Conservation (phyloP, 2,797 vertebrate genomes). For the Aldrovandia affinis region DNA sequence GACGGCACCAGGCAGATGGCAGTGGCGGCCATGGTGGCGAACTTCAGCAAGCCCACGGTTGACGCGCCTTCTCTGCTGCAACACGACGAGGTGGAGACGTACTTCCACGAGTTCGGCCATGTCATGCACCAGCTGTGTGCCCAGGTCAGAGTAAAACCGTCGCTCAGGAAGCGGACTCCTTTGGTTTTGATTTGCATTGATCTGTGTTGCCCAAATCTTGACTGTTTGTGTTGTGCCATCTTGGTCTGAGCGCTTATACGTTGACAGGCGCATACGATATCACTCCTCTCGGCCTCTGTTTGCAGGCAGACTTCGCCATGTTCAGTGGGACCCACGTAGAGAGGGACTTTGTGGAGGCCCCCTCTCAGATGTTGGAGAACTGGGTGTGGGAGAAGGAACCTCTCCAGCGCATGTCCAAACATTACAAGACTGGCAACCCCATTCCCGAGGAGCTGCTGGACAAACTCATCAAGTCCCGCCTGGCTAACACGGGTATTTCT, state of each 20-base stretch:
- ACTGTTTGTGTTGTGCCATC: not conserved
- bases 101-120: constrained; percentile 96
- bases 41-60: constrained; percentile 90
- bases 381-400: constrained; percentile 98
- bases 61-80: constrained; percentile 89
- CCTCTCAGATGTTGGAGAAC: constrained; percentile 98
- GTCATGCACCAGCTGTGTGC: constrained; percentile 99
- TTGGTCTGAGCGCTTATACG: too few relatives aligned
- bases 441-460: constrained; percentile 87
- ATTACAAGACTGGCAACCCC: constrained; percentile 79
- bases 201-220: not conserved
- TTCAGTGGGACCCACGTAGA: constrained; percentile 97
- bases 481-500: constrained; percentile 88
- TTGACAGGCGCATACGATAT: too few relatives aligned
- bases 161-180: not conserved
- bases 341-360: constrained; percentile 94
- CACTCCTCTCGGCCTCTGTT: not conserved
- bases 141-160: constrained; percentile 72
- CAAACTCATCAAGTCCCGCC: constrained; percentile 90
- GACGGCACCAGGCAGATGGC: constrained; percentile 86
- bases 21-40: constrained; percentile 95
- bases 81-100: constrained; percentile 97
- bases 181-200: not conserved
- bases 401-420: constrained; percentile 88
- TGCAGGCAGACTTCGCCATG: constrained; percentile 91